phyloP scores from a whole-genome alignment of 2,888 invertebrate species.

The Drosophila leonis region DNA sequence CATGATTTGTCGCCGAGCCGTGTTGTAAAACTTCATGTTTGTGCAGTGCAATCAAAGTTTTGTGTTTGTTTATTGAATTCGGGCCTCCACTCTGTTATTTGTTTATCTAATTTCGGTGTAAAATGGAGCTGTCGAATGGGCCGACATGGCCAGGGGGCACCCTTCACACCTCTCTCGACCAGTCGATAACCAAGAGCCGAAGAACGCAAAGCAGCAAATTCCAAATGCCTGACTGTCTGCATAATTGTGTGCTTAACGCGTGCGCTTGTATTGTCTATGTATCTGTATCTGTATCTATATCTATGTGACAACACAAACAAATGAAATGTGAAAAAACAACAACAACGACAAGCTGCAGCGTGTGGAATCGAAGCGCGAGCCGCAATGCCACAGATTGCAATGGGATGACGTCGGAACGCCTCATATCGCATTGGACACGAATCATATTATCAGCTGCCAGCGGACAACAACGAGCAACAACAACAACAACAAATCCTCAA shows the following conservation, averaged over 20 bases:
- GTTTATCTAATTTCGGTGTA: conserved; percentile 80
- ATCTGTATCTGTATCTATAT: conserved; percentile 34
- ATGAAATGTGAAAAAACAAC: conserved; percentile 57
- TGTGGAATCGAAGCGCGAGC: conserved; percentile 62
- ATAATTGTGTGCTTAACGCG: conserved; percentile 81
- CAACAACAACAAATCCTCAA: conserved; percentile 48
- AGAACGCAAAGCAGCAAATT: conserved; percentile 53
- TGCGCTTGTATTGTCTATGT: conserved; percentile 53
- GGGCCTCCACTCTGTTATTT: conserved; percentile 60
- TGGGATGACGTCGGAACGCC: conserved; percentile 54
- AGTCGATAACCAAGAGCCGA: conserved; percentile 5
- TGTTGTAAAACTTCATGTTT: conserved; percentile 19
- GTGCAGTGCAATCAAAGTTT: conserved; percentile 73
- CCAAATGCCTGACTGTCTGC: conserved; percentile 80
- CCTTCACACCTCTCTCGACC: conserved; percentile 7
- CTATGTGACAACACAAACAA: conserved; percentile 62
- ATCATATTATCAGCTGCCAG: conserved; percentile 71
- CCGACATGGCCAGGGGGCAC: conserved; percentile 15
- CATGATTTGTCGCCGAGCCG: conserved; percentile 14
- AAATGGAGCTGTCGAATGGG: conserved; percentile 69
- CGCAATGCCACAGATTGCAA: conserved; percentile 56
- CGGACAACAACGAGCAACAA: conserved; percentile 31
- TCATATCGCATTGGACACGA: conserved; percentile 72
- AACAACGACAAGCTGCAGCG: conserved; percentile 7
- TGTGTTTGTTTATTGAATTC: conserved; percentile 76